Conservation (phyloP, 2,113 vertebrate genomes). For the Maylandia zebra region DNA sequence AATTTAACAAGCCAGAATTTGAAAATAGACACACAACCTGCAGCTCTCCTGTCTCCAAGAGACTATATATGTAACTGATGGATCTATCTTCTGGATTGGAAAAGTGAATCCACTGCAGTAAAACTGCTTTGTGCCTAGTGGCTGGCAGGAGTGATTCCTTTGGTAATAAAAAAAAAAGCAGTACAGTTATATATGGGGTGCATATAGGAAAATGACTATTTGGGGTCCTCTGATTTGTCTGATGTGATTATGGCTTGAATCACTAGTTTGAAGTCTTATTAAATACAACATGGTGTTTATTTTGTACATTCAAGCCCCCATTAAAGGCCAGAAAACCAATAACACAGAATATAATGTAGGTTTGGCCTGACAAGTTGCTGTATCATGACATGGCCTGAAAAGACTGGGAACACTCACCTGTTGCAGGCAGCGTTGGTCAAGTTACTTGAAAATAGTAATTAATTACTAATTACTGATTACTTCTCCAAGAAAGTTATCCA, state of each 20-base stretch:
- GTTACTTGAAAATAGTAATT: neutral
- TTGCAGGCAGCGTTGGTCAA: neutral
- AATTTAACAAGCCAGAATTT: neutral
- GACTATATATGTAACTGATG: neutral
- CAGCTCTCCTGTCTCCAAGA: neutral
- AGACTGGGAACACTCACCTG: neutral
- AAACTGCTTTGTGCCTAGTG: neutral
- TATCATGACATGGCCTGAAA: neutral
- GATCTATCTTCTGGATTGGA: neutral
- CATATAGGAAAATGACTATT: neutral
- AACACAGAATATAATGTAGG: neutral
- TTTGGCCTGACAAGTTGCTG: neutral
- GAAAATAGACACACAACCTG: neutral
- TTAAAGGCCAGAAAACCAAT: neutral
- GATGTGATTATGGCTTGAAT: neutral
- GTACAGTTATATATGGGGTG: neutral
- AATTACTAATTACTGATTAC: neutral
- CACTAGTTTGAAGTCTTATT: neutral
- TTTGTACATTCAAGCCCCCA: neutral
- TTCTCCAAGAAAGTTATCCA: neutral
- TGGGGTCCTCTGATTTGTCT: neutral
- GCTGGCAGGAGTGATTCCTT: neutral
- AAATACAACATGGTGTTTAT: neutral
- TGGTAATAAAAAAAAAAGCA: neutral
- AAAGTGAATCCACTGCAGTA: neutral